Evolutionary conservation across 1,140 invertebrate species (phyloP).

Genomic region (Drosophila sturtevanti): DNA sequence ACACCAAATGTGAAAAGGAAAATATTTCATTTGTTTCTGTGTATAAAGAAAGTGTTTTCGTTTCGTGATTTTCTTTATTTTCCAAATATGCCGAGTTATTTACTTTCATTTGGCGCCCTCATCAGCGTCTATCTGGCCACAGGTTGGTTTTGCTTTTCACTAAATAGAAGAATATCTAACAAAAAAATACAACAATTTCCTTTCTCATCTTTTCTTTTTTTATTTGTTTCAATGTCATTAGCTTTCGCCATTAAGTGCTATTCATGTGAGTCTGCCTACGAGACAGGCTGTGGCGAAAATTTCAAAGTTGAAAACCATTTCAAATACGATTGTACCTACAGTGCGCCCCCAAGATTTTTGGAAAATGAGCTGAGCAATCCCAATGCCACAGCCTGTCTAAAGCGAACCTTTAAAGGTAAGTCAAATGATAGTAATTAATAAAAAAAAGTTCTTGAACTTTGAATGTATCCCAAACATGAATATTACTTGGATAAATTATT

Average conservation of each 20-base stretch:
- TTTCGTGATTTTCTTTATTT: conserved; percentile 15
- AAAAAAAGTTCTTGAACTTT: too few relatives aligned
- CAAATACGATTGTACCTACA: conserved; percentile 73
- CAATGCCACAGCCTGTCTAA: conserved; percentile 77
- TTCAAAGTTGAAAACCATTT: conserved; percentile 73
- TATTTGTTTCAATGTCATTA: conserved; percentile 67
- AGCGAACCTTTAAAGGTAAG: conserved; percentile 64
- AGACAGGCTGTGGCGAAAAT: conserved; percentile 65
- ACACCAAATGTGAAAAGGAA: conserved; percentile 25
- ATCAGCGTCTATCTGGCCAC: conserved; percentile 44
- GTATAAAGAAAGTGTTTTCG: conserved; percentile 8
- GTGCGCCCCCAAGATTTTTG: conserved; percentile 68
- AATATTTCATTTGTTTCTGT: conserved; percentile 30
- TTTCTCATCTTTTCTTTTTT: conserved; percentile 17
- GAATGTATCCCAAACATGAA: too few relatives aligned
- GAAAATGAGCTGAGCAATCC: conserved; percentile 49
- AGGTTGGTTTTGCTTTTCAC: conserved; percentile 52
- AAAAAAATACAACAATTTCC: conserved; percentile 23
- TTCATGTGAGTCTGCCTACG: conserved; percentile 73
- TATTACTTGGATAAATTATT: too few relatives aligned
- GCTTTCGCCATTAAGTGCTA: conserved; percentile 75
- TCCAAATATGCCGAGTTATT: conserved; percentile 62
- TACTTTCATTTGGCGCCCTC: conserved; percentile 57
- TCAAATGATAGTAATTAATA: too few relatives aligned
- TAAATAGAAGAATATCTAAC: neutral